Percentiles rank a stretch among this genome's conserved stretches.
These are phyloP conservation scores for Lamproptera curius DNA, from an alignment of 2,888 invertebrate species.

Conservation along the genomic window DNA sequence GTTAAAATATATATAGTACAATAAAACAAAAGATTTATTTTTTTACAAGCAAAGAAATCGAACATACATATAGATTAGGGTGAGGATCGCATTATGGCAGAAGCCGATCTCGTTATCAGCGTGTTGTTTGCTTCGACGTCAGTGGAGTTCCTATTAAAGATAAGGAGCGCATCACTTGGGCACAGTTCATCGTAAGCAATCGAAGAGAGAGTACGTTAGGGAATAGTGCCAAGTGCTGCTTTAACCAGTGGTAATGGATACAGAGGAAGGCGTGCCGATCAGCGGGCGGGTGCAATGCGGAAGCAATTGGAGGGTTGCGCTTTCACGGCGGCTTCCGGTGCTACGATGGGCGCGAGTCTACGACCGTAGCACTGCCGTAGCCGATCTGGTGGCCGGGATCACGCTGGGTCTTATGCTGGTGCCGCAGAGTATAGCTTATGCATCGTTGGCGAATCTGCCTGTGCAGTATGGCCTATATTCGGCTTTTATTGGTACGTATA, in stretches of 20 bases:
- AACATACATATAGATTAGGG: slow-evolving; percentile 1
- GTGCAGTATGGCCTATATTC: slow-evolving; percentile 96
- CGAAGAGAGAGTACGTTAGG: not conserved
- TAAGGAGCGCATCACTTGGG: not conserved
- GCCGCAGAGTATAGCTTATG: slow-evolving; percentile 96
- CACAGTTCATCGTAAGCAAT: not conserved
- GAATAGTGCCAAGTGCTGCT: not conserved
- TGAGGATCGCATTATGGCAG: not conserved
- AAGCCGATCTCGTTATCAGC: slow-evolving; percentile 9
- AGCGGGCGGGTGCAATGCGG: slow-evolving; percentile 23
- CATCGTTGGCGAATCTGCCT: slow-evolving; percentile 88
- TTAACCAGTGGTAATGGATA: slow-evolving; percentile 30
- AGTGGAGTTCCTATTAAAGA: slow-evolving; percentile 18
- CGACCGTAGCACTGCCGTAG: slow-evolving; percentile 81
- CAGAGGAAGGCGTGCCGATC: slow-evolving; percentile 35
- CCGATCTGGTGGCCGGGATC: slow-evolving; percentile 92
- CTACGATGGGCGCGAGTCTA: slow-evolving; percentile 84
- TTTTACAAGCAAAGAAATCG: too few relatives aligned
- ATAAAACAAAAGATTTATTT: too few relatives aligned
- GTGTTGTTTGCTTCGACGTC: slow-evolving; percentile 12
- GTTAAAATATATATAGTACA: too few relatives aligned
- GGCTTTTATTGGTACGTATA: slow-evolving; percentile 85
- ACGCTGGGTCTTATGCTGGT: slow-evolving; percentile 95
- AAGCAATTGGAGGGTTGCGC: slow-evolving; percentile 31
- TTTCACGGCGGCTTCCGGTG: slow-evolving; percentile 65